Base-by-base conservation (phyloP, 2,797 vertebrate genomes). In the Pantherophis alleghaniensis region DNA sequence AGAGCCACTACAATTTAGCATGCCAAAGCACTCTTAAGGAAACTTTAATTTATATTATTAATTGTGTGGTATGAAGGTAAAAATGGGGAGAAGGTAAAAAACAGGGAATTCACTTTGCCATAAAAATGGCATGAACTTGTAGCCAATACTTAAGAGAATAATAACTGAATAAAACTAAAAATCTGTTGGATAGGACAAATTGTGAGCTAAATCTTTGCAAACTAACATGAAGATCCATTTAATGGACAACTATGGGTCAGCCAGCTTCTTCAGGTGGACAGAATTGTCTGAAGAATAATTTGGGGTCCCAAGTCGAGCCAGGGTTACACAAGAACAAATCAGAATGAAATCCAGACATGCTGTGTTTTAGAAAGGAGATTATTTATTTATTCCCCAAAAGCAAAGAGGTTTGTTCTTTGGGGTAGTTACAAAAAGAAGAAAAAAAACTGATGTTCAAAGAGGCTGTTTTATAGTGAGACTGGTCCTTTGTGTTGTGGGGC, bases 21-120 rank as follows among this genome's bases (percentile, higher is more conserved):
- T 92, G 13, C 24, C 32, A 90, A 55, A 42, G 11, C 92, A 51
- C 69, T 42, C 90, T 92, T 92, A 94, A 59, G 28, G 66, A 96
- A 90, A 95, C 88, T 90, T 88, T 95, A 28, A 90, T 91, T 95
- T 95, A 86, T 92, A 66, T 92, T 93, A 96, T 94, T 92, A 92
- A 94, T 92, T 83, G 93, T 5, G 60, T 66, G 26, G 24, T 2
- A 20, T 28, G 79, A 94, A 57, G 26, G 7, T 87, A 32, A 90
- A 60, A 24, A 20, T 57, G 26, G 56, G 74, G 32, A 83, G 26
- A 18, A 86, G 66, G 42, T 22, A 74, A 53, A 51, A 51, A 51
- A 42, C 26, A 93, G 59, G 69, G 59, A 93, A 93, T 88, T 37
- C 90, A 63, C 7, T 89, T 1, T 0, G 26, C 57, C n/a, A 2